Conservation (phyloP, 30 jellyfish, hydroid and myxozoan genomes). For the Hydractinia symbiolongicarpus region DNA sequence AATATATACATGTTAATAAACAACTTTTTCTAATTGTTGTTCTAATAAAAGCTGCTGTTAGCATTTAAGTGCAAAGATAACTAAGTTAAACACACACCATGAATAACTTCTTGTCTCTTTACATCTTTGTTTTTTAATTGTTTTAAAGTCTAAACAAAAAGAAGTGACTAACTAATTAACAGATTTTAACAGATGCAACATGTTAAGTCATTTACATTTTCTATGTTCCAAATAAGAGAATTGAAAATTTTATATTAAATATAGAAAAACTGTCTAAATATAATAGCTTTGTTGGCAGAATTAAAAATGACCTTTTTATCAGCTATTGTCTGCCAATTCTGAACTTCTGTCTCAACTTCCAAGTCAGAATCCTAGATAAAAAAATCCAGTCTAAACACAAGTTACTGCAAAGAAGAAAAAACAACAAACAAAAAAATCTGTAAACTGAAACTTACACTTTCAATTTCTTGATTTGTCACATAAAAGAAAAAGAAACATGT, state of each 20-base stretch:
- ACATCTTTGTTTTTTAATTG: conserved; percentile 77
- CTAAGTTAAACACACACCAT: conserved; percentile 44
- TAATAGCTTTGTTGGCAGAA: not conserved
- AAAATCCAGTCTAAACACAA: not conserved
- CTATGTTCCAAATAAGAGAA: no score
- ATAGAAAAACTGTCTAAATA: not conserved
- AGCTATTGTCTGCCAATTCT: conserved; percentile 69
- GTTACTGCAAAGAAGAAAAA: no score
- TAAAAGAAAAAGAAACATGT: no score
- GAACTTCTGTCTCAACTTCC: conserved; percentile 78
- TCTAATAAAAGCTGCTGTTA: no score
- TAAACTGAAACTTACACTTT: no score
- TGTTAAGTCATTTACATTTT: no score
- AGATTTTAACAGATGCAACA: no score
- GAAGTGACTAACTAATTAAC: not conserved
- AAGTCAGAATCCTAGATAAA: conserved; percentile 43
- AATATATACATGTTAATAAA: not conserved
- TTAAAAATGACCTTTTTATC: conserved; percentile 73
- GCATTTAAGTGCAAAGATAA: no score
- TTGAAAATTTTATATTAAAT: no score
- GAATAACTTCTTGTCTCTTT: conserved; percentile 96
- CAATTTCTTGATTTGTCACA: no score
- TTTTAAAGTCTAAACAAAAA: conserved; percentile 48
- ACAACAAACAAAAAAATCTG: no score
- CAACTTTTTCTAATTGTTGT: no score